Evolutionary conservation across 1,140 invertebrate genomes (phyloP).

Genomic region (Zaprionus tsacasi): DNA sequence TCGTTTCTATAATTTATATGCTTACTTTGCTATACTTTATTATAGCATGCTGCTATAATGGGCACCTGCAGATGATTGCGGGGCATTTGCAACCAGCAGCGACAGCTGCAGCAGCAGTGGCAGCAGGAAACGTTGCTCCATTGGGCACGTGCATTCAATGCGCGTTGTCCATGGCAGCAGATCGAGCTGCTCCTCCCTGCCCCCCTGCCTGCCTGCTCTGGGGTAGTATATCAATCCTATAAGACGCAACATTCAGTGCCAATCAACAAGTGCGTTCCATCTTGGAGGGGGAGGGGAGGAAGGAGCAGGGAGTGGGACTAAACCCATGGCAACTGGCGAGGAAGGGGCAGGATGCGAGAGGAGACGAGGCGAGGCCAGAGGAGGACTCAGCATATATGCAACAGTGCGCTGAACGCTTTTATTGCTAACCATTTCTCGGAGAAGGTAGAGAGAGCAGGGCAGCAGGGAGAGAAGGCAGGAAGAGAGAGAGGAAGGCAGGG

Average conservation of each 20-base stretch:
- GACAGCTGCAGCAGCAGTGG: conserved; percentile 17
- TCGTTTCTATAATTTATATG: conserved; percentile 33
- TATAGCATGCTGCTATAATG: conserved; percentile 38
- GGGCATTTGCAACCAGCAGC: conserved; percentile 52
- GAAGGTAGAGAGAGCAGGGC: background rate
- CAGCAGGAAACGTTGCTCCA: conserved; percentile 15
- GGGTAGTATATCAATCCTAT: conserved; percentile 76
- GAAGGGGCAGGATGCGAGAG: background rate
- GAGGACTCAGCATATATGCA: conserved; percentile 55
- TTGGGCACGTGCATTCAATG: conserved; percentile 59
- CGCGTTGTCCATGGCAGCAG: conserved; percentile 61
- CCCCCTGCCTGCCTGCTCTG: background rate
- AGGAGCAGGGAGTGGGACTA: background rate
- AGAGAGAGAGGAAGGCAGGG: background rate
- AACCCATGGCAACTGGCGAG: background rate
- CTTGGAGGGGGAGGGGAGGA: conserved; percentile 41
- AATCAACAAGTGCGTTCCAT: conserved; percentile 81
- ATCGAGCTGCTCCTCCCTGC: conserved; percentile 1
- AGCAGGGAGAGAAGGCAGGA: background rate
- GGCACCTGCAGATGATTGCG: conserved; percentile 51
- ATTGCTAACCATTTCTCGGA: conserved; percentile 73
- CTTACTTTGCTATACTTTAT: conserved; percentile 13
- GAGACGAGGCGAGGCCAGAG: background rate
- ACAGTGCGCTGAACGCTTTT: conserved; percentile 78
- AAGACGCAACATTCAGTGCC: conserved; percentile 81